A percentile compares a stretch with the other conserved stretches of the same genome.
Conservation (phyloP, 2,888 invertebrate genomes). For the Platerodrilus igneus region DNA sequence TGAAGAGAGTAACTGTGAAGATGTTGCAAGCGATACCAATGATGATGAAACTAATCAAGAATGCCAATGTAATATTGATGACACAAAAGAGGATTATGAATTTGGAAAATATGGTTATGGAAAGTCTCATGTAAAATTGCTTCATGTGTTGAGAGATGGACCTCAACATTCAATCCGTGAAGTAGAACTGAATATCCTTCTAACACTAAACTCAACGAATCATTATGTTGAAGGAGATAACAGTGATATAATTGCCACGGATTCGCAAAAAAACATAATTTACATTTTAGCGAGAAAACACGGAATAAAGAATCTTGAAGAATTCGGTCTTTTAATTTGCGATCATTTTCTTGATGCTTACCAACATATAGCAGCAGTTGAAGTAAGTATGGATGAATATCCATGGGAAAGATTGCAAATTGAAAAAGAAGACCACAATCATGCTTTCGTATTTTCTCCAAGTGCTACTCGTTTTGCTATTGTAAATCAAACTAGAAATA, state of each 20-base stretch:
- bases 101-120: constrained; percentile 67
- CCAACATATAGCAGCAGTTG: constrained; percentile 66
- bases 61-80: too few species aligned
- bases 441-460: constrained; percentile 71
- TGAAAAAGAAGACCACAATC: constrained; percentile 60
- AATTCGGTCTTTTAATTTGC: constrained; percentile 68
- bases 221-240: constrained; percentile 73
- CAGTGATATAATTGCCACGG: constrained; percentile 74
- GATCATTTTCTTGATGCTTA: constrained; percentile 72
- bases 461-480: constrained; percentile 63
- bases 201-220: constrained; percentile 64
- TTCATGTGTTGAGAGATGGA: constrained; percentile 65
- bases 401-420: constrained; percentile 68
- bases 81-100: constrained; percentile 54
- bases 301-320: constrained; percentile 72
- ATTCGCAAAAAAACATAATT: constrained; percentile 79
- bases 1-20: too few species aligned
- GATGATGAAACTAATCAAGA: too few species aligned
- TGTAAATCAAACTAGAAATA: constrained; percentile 62
- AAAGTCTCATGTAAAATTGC: constrained; percentile 68
- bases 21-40: too few species aligned
- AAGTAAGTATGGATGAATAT: constrained; percentile 66
- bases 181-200: constrained; percentile 67
- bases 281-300: constrained; percentile 73
- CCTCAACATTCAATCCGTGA: constrained; percentile 67